Percentiles rank a stretch among this genome's conserved stretches.
Conservation (phyloP, 2,113 vertebrate species). For the Daboia siamensis region DNA sequence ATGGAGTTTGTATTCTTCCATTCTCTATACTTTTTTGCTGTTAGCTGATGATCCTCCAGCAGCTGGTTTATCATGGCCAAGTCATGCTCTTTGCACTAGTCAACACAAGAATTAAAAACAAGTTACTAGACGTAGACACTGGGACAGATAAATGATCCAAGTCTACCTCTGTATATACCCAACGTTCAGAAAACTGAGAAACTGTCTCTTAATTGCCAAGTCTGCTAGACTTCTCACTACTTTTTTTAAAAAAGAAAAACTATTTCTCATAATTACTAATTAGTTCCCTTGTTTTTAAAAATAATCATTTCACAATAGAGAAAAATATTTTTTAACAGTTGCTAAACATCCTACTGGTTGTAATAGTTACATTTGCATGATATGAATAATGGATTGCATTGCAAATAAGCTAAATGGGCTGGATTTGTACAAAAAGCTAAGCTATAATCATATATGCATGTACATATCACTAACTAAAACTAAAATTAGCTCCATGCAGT, state of each 20-base stretch:
- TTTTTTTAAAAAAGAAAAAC: neutral
- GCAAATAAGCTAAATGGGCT: neutral
- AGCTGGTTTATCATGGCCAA: constrained; percentile 87
- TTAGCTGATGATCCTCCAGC: constrained; percentile 78
- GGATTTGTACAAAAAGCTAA: neutral
- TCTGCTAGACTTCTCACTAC: neutral
- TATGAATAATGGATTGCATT: neutral
- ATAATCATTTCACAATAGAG: neutral
- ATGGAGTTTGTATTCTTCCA: constrained; percentile 87
- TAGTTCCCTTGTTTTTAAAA: neutral
- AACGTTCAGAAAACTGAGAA: neutral
- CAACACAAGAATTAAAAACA: constrained; percentile 18
- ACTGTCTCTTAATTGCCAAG: neutral
- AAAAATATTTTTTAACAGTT: neutral
- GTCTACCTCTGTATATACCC: neutral
- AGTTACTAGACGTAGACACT: neutral
- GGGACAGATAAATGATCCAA: neutral
- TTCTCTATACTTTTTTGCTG: constrained; percentile 81
- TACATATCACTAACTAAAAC: neutral
- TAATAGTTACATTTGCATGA: neutral
- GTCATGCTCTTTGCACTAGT: constrained; percentile 91
- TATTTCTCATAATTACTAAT: neutral
- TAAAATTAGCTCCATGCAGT: neutral
- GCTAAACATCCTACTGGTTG: neutral
- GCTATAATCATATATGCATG: neutral